Evolutionary conservation across 2,113 vertebrate genomes (phyloP).

Genomic region (Columba janthina): DNA sequence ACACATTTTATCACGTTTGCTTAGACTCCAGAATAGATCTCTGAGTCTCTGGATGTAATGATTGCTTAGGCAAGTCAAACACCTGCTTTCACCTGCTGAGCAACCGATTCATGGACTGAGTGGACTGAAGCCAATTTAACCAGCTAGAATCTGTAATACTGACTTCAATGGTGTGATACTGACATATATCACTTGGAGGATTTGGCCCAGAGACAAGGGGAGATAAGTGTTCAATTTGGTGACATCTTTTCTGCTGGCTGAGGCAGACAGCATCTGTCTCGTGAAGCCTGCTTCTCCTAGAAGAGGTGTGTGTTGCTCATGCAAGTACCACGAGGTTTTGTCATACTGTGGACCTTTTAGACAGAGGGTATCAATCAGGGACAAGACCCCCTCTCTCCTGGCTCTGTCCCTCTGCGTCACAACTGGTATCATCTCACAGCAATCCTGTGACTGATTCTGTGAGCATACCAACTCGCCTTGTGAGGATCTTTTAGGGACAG

Average conservation of each 20-base stretch:
- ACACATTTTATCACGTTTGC: slow-evolving; percentile 40
- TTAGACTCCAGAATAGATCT: background rate
- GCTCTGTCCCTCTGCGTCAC: background rate
- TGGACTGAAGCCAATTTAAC: slow-evolving; percentile 50
- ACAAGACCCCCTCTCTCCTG: background rate
- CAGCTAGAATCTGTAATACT: slow-evolving; percentile 44
- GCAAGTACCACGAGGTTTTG: rapidly evolving
- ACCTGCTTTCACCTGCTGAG: slow-evolving; percentile 44
- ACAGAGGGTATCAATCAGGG: background rate
- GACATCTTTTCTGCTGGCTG: background rate
- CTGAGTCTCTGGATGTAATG: background rate
- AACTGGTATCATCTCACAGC: background rate
- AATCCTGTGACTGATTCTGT: background rate
- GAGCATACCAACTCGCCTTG: background rate
- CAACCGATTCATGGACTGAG: slow-evolving; percentile 41
- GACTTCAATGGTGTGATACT: background rate
- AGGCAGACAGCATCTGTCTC: background rate
- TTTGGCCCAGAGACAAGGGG: slow-evolving; percentile 29
- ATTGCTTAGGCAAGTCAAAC: slow-evolving; percentile 49
- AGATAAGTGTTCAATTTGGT: background rate
- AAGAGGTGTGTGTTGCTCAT: background rate
- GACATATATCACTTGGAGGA: background rate
- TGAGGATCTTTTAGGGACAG: background rate
- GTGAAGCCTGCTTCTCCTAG: background rate
- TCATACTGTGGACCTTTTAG: background rate